Percentiles rank a stretch among this genome's conserved stretches.
Evolutionary conservation across 2,797 vertebrate species (phyloP).

Genomic region (Tokudaia muenninki): DNA sequence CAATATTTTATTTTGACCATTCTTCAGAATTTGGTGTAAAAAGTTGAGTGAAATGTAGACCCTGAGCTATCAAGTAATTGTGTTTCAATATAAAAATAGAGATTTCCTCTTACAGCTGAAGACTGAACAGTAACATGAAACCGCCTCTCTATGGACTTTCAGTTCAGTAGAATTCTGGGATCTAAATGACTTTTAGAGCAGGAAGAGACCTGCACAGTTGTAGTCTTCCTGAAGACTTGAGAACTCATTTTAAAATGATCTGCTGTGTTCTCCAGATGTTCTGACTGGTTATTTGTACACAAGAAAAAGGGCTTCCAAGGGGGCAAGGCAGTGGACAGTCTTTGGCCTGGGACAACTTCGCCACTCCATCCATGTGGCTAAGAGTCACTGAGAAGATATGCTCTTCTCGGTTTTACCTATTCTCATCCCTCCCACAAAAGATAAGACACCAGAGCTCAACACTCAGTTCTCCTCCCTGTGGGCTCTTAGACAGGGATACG

Average conservation of each 20-base stretch:
- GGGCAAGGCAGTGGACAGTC: constrained; percentile 42
- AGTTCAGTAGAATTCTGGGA: constrained; percentile 65
- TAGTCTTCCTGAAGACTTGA: constrained; percentile 78
- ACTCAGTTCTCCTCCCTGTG: neutral
- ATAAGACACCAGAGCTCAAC: neutral
- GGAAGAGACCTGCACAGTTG: constrained; percentile 80
- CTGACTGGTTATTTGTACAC: constrained; percentile 68
- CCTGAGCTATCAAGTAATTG: constrained; percentile 90
- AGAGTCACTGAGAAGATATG: neutral
- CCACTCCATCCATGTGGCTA: constrained; percentile 29
- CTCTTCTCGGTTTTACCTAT: constrained; percentile 60
- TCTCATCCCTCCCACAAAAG: neutral
- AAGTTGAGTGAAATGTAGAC: constrained; percentile 86
- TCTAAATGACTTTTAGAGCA: constrained; percentile 76
- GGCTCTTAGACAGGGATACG: neutral
- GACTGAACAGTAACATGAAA: constrained; percentile 79
- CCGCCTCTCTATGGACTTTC: constrained; percentile 71
- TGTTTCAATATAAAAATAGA: constrained; percentile 89
- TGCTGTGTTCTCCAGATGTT: constrained; percentile 70
- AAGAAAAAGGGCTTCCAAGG: constrained; percentile 32
- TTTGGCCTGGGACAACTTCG: constrained; percentile 64
- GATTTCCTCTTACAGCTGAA: constrained; percentile 85
- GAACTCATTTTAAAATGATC: constrained; percentile 77
- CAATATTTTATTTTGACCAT: constrained; percentile 85
- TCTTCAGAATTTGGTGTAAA: constrained; percentile 87